Evolutionary conservation across 2,797 vertebrate genomes (phyloP), one percentile per base, ranked within the genome.

Genomic region (Triplophysa yarkandensis): DNA sequence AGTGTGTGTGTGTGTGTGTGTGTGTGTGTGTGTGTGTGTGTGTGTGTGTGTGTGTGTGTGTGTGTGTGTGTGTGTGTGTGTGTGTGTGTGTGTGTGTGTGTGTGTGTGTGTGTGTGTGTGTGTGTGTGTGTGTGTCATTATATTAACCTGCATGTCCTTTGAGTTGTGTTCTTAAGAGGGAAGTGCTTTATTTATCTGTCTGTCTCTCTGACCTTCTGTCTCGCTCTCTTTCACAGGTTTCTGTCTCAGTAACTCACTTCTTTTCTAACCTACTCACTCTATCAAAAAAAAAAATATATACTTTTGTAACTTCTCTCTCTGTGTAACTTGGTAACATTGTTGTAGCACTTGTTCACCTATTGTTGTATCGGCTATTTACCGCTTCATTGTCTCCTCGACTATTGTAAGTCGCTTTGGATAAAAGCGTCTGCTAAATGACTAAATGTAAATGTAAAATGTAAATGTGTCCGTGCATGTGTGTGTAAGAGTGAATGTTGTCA

Each of bases 161-260:
- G 82, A 89, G 85, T 79, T 88, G 85, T 86, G 77, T 64, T 48
- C 2, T 21, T 21, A 21, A 46, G 17, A 46, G 43, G 43, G 6
- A 46, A 46, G 17, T 48, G 19, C 8, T 48, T 19, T 48, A 21
- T 77, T 84, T 83, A 83, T 86, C 85, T 80, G 62, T 30, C 52
- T 19, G 14, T 27, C 28, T 10, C 61, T 17, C 8, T 46, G 34
- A 36, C 10, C 34, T 11, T 36, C 34, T 36, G 34, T 16, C 39
- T 41, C 39, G 3, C 14, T 41, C 39, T 46, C 46, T 48, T 4
- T 21, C 46, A n/a, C 17, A 16, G 14, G 17, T 44, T 16, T 17
- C 41, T 44, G n/a, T n/a, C n/a, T n/a, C n/a, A n/a, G n/a, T n/a
- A n/a, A n/a, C n/a, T n/a, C n/a, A n/a, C n/a, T n/a, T n/a, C n/a